Evolutionary conservation across 1,140 invertebrate species (phyloP).

Genomic region (Pectinophora gossypiella): DNA sequence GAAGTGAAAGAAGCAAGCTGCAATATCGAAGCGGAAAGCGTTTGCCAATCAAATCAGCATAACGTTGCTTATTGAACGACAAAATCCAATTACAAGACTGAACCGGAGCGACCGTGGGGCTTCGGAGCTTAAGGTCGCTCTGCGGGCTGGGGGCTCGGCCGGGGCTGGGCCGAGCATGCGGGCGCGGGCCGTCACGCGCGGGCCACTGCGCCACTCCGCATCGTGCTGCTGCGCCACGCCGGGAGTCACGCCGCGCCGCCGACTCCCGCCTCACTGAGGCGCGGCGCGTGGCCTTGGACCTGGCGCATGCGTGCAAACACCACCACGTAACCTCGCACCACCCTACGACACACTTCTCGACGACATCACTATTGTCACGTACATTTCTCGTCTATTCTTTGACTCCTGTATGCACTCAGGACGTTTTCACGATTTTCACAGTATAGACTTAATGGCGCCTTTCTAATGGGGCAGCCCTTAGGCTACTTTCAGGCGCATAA

Average conservation of each 20-base stretch:
- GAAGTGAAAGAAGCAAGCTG: conserved; percentile 58
- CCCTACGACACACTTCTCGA: conserved; percentile 55
- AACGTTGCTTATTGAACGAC: conserved; percentile 66
- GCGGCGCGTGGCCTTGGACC: conserved; percentile 62
- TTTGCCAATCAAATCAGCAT: conserved; percentile 66
- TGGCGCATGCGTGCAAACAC: conserved; percentile 62
- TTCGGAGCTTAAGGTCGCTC: conserved; percentile 62
- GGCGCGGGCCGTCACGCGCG: conserved; percentile 37
- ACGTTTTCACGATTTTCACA: background rate
- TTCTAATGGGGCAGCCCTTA: background rate
- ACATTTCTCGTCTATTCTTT: conserved; percentile 12
- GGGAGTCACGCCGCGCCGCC: conserved; percentile 44
- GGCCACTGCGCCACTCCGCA: conserved; percentile 54
- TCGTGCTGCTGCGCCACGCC: conserved; percentile 31
- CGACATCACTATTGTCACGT: conserved; percentile 33
- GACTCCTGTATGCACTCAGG: background rate
- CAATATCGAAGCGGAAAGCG: conserved; percentile 66
- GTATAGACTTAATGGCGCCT: background rate
- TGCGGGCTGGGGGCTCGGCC: conserved; percentile 37
- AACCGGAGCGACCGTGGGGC: conserved; percentile 67
- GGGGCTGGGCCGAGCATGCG: conserved; percentile 51
- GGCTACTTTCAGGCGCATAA: too few species aligned
- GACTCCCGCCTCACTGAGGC: conserved; percentile 65
- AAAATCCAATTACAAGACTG: conserved; percentile 73
- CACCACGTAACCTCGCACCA: conserved; percentile 28